These are phyloP conservation scores for Lutraria rhynchaena DNA, from an alignment of 1,140 invertebrate species.

Conservation along the genomic window DNA sequence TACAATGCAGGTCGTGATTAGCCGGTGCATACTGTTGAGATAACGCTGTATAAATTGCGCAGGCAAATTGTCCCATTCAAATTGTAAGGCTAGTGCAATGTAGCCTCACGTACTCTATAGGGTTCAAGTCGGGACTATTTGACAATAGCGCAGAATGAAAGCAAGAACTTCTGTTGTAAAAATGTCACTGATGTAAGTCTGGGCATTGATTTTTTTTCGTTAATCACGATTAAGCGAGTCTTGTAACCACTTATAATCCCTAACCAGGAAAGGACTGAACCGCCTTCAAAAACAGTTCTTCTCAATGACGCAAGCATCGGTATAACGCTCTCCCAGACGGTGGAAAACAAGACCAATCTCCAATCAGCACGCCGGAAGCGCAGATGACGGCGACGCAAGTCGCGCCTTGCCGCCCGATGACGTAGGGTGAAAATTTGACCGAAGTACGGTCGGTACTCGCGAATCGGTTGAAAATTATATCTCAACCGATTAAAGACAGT, in stretches of 20 bases:
- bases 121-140: constrained; percentile 8
- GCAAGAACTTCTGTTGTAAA: neutral
- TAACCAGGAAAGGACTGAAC: neutral
- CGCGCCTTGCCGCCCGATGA: neutral
- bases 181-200: constrained; percentile 6
- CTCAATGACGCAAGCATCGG: constrained; percentile 16
- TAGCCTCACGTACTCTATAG: constrained; percentile 1
- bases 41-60: too few species aligned
- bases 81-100: constrained; percentile 11
- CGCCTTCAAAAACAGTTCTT: neutral
- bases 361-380: neutral
- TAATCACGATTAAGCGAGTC: neutral
- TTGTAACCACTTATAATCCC: constrained; percentile 6
- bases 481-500: neutral
- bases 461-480: neutral
- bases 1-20: too few species aligned
- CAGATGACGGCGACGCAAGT: neutral
- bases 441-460: neutral
- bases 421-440: neutral
- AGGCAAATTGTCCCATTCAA: constrained; percentile 16
- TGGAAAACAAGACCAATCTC: neutral
- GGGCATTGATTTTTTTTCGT: constrained; percentile 10
- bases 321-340: neutral
- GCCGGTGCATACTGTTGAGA: constrained; percentile 8
- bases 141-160: constrained; percentile 4